Base-by-base conservation (phyloP, 2,888 invertebrate species). In the Malthinus seriepunctatus region DNA sequence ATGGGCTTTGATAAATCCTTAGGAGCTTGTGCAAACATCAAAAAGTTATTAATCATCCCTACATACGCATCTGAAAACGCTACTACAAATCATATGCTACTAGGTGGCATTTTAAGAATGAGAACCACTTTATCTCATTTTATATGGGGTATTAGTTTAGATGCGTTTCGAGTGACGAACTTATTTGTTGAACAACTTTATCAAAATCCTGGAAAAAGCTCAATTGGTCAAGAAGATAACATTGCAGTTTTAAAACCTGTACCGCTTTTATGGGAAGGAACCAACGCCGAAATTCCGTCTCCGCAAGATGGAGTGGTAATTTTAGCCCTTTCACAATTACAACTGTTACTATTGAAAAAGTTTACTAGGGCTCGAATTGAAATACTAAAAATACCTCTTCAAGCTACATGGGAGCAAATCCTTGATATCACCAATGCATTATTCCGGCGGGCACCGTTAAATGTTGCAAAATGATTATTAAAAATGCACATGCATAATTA, bases 21-120 rank as follows among this genome's bases (percentile, higher is more conserved):
- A 14, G 86, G 87, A 1, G 84, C 84, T 62, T 93, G 92, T 74
- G 84, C 80, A 63, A 88, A 89, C 71, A 84, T 93, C 48, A 87
- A 86, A 71, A 82, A 85, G 68, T 79, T 93, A 65, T 82, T 93
- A 50, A 87, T 93, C 64, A 91, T 92, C 79, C 93, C 93, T 3
- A 91, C 90, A 0, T 93, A 93, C 72, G 88, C 91, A 67, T 90
- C 90, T 38, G 91, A 93, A 72, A 90, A 91, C 9, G 92, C 92
- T 4, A 90, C 91, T 11, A 91, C 92, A 44, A 92, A 91, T 77
- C 87, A 89, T 70, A 89, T 91, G 81, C 82, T 86, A 8, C 74
- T 85, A 37, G 80, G 82, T 4, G 84, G 84, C 3, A 78, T 81
- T 6, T 70, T 77, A 34, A 72, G 87, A 67, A 81, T 90, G 12